Evolutionary conservation across 2,113 vertebrate species (phyloP), one percentile per base, ranked within the genome.

Genomic region (Sula dactylatra): DNA sequence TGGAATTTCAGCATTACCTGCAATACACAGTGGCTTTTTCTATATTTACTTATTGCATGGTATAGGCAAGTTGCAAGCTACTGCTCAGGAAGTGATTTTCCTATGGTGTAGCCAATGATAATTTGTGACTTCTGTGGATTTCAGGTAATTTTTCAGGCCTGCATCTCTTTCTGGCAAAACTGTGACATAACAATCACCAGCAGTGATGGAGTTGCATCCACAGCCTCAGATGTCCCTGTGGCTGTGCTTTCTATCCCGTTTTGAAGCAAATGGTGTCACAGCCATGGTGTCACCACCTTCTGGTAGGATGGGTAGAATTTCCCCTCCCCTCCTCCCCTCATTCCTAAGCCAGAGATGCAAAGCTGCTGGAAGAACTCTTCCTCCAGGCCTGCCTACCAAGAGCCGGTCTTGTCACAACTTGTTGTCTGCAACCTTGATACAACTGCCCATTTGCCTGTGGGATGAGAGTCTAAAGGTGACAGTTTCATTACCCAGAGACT

Each of bases 141-240:
- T 64, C 0, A 1, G 11, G 42, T 50, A 87, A 67, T n/a, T n/a
- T n/a, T n/a, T n/a, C n/a, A n/a, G 89, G n/a, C 5, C 25, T 1
- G 0, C 36, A 40, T 49, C 34, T 81, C 58, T 49, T 67, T 49
- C 54, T 69, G 59, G 15, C 36, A 70, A 86, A 93, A 71, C 17
- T 38, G 56, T 73, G 67, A 82, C 4, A 4, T 40, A 62, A 69
- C 1, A 3, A 32, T 55, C 52, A 78, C 32, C 50, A 64, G 6
- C 10, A 70, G 44, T 7, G 22, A 49, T 36, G 38, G 17, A n/a
- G 4, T 38, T 62, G 10, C 9, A 88, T n/a, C 29, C 65, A 85
- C 11, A 50, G 50, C 11, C n/a, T 76, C 38, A 50, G 13, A 49
- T 47, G 18, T 69, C 54, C 44, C 49, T 32, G 22, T 25, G 31